Evolutionary conservation across 2,113 vertebrate species (phyloP).

Genomic region (Atractosteus spatula): DNA sequence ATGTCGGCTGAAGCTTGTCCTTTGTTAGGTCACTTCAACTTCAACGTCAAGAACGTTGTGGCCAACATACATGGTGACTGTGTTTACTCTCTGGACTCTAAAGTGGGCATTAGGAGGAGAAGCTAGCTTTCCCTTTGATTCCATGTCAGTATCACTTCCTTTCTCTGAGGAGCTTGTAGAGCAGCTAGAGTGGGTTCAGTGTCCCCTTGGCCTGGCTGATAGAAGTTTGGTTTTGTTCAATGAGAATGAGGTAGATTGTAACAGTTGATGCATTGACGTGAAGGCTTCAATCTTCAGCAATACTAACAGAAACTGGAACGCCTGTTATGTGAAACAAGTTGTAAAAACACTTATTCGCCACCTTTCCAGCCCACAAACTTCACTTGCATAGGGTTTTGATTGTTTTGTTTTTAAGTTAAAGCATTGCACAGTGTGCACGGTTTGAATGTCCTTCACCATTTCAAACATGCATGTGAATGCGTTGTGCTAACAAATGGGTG

Average conservation of each 20-base stretch:
- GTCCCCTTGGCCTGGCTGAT: not conserved
- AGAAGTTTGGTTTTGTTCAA: not conserved
- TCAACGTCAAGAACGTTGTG: not conserved
- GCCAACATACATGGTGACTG: not conserved
- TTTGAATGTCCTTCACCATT: too few species aligned
- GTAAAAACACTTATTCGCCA: not conserved
- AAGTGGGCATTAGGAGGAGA: not conserved
- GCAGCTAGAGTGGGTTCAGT: not conserved
- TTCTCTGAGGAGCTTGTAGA: not conserved
- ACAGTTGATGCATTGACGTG: slow-evolving; percentile 22
- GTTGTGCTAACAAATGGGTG: too few species aligned
- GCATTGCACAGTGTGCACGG: too few species aligned
- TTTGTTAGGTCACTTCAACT: not conserved
- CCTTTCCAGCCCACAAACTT: not conserved
- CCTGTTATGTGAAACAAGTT: slow-evolving; percentile 10
- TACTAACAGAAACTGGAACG: too few species aligned
- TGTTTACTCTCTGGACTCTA: not conserved
- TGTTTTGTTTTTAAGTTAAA: too few species aligned
- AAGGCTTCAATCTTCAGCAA: slow-evolving; percentile 27
- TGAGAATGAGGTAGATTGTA: slow-evolving; percentile 43
- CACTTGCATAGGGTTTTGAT: not conserved
- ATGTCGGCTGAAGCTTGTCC: not conserved
- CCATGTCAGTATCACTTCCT: not conserved
- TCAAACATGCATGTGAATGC: too few species aligned
- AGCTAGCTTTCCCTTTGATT: not conserved